Evolutionary conservation across 2,888 invertebrate genomes (phyloP), one percentile per base, ranked within the genome.

Genomic region (Polydrusus tereticollis): DNA sequence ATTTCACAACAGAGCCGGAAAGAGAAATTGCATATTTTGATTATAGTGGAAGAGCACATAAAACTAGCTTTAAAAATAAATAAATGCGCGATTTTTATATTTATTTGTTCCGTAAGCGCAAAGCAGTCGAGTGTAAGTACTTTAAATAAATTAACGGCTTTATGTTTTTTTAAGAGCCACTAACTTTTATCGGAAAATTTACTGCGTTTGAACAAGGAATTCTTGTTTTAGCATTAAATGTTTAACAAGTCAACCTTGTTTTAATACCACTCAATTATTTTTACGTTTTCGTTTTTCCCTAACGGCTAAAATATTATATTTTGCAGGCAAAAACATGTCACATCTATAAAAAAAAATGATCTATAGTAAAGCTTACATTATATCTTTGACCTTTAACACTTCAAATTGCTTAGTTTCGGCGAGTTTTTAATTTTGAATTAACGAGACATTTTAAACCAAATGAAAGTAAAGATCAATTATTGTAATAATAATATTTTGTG

Each of bases 101-200:
- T 72, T 74, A 74, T 74, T 72, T 74, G 69, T 72, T 74, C 60
- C 62, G 74, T 65, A 69, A 74, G 62, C 69, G 69, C 67, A 72
- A 71, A 74, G 65, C 74, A 72, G 72, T 69, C 69, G 47, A 36
- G 71, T 45, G 68, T 74, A 74, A 73, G 72, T 72, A 72, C 74
- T 74, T 72, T 69, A 74, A 74, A 74, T 74, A 74, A 72, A 74
- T 74, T 74, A 72, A 71, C 72, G 69, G 64, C 72, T 74, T 72
- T 68, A 74, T 74, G 68, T 65, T 74, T 74, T 73, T 73, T 74
- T 64, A 74, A 74, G 68, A 65, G 69, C 62, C 66, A 65, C 64
- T 71, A 68, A 67, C 71, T 74, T 74, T 73, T 73, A 70, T 73
- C 67, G 58, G 66, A 62, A 67, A 67, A 70, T 70, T 63, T 70